phyloP scores from a whole-genome alignment of 2,113 vertebrate genomes.

The Pachyramphus minor region DNA sequence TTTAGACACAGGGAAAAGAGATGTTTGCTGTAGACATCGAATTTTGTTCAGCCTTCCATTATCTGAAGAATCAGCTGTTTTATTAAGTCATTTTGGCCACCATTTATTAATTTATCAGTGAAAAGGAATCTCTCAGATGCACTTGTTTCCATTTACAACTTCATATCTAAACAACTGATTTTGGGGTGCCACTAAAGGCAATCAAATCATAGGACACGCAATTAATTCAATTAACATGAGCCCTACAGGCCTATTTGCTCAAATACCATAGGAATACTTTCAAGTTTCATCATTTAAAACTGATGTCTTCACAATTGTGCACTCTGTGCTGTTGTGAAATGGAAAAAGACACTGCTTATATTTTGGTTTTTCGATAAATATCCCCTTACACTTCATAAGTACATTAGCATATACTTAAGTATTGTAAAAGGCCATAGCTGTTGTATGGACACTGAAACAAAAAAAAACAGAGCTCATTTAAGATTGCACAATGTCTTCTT shows the following conservation, averaged over 20 bases:
- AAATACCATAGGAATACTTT: not conserved
- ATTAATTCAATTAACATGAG: not conserved
- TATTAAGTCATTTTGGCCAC: not conserved
- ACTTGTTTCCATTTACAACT: not conserved
- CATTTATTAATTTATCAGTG: not conserved
- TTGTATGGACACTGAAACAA: fast-evolving
- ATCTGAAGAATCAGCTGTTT: not conserved
- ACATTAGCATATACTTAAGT: fast-evolving
- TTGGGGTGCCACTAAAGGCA: not conserved
- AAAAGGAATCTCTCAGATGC: not conserved
- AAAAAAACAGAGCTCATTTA: not conserved
- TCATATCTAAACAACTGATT: not conserved
- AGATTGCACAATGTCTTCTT: not conserved
- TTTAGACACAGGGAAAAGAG: not conserved
- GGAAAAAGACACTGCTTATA: not conserved
- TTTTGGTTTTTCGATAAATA: not conserved
- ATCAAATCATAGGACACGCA: not conserved
- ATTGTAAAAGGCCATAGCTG: not conserved
- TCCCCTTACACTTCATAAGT: not conserved
- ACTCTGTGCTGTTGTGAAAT: not conserved
- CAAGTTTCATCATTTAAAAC: not conserved
- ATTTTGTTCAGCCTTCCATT: not conserved
- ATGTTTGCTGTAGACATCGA: not conserved
- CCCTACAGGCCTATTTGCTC: not conserved
- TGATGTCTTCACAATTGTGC: fast-evolving